Percentiles rank a stretch among this genome's conserved stretches.
Evolutionary conservation across 2,113 vertebrate genomes (phyloP).

Genomic region (Sisor rabdophorus): DNA sequence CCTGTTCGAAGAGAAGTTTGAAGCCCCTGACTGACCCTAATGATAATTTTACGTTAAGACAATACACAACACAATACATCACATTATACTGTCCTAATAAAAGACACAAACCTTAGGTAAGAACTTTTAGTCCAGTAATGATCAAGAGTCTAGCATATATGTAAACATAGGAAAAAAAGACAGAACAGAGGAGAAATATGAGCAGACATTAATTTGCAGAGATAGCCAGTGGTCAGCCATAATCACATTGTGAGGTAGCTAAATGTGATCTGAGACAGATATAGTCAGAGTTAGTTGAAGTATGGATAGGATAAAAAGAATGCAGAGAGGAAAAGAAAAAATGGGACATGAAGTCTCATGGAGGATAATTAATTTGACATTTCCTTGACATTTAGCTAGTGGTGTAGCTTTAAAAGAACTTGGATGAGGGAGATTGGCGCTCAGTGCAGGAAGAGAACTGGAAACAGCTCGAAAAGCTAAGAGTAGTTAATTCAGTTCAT

Average conservation of each 20-base stretch:
- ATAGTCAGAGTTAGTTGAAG: constrained; percentile 53
- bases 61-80: too few species aligned
- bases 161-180: constrained; percentile 21
- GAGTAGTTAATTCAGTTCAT: background rate
- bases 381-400: constrained; percentile 75
- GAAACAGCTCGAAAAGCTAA: constrained; percentile 2
- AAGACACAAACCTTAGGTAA: constrained; percentile 1
- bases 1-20: background rate
- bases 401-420: constrained; percentile 59
- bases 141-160: constrained; percentile 29
- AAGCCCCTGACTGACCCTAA: background rate
- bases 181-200: constrained; percentile 33
- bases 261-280: constrained; percentile 65
- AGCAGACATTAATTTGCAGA: constrained; percentile 37
- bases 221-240: constrained; percentile 48
- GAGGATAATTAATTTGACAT: constrained; percentile 78
- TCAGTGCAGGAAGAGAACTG: constrained; percentile 14
- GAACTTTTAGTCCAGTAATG: background rate
- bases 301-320: constrained; percentile 53
- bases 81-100: background rate
- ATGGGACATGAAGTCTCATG: constrained; percentile 60
- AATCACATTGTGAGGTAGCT: constrained; percentile 64
- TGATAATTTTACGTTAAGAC: too few species aligned
- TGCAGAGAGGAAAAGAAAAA: constrained; percentile 26
- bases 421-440: constrained; percentile 42